Evolutionary conservation across 1,140 invertebrate species (phyloP).

Genomic region (Drosophila melanica): DNA sequence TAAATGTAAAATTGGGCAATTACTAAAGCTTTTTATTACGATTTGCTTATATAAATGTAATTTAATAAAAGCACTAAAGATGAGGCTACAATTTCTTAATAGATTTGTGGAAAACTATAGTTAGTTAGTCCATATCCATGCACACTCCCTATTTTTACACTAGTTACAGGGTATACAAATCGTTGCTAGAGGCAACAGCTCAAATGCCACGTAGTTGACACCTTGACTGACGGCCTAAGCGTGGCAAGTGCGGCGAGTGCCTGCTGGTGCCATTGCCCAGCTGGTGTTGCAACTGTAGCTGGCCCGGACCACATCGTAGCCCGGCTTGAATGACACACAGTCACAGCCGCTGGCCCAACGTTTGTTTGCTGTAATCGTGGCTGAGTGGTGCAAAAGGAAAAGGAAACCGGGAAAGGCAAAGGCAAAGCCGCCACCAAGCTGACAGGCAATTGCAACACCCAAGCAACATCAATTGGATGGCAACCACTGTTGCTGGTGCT

Average conservation of each 20-base stretch:
- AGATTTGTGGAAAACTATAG: no score
- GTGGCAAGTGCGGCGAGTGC: conserved; percentile 19
- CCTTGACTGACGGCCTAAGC: conserved; percentile 66
- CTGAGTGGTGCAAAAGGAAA: conserved; percentile 54
- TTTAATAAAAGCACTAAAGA: no score
- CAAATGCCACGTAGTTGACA: conserved; percentile 56
- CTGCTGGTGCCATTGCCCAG: conserved; percentile 18
- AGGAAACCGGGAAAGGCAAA: conserved; percentile 30
- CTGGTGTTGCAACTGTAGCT: conserved; percentile 1
- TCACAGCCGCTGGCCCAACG: conserved; percentile 54
- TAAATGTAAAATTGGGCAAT: no score
- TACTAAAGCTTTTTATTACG: no score
- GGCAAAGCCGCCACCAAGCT: background rate
- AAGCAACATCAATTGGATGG: conserved; percentile 61
- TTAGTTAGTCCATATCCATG: no score
- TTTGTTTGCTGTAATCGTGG: conserved; percentile 75
- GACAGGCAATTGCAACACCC: conserved; percentile 17
- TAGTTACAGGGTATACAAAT: background rate
- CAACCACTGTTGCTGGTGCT: background rate
- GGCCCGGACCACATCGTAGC: conserved; percentile 18
- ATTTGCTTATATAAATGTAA: no score
- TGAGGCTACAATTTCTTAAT: no score
- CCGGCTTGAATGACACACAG: conserved; percentile 54
- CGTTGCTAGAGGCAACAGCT: conserved; percentile 2
- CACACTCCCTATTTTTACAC: background rate